Percentiles rank a stretch among this genome's conserved stretches.
Evolutionary conservation across 2,113 vertebrate species (phyloP).

Genomic region (Ursus arctos): DNA sequence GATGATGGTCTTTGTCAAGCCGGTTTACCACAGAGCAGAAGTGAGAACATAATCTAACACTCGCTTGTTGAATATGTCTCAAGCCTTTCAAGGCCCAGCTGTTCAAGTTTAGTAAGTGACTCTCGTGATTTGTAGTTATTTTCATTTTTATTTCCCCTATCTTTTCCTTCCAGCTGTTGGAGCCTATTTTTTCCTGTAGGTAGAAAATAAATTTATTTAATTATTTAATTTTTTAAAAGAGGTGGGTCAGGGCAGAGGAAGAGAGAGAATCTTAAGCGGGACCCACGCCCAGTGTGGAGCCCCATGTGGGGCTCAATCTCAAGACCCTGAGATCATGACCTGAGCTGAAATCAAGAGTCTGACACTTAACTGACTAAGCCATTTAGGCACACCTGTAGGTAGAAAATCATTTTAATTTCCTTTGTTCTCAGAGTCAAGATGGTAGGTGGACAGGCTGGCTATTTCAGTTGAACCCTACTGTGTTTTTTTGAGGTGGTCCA

Average conservation of each 20-base stretch:
- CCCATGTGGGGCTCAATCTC: background rate
- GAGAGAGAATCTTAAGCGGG: background rate
- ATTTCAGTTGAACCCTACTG: background rate
- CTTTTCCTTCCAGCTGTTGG: conserved; percentile 26
- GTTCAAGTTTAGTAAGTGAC: conserved; percentile 49
- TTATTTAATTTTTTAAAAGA: background rate
- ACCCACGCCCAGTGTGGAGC: too few relatives aligned
- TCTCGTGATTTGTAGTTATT: conserved; percentile 55
- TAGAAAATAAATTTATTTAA: conserved; percentile 42
- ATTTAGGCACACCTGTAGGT: background rate
- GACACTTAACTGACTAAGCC: background rate
- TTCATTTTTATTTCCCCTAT: conserved; percentile 59
- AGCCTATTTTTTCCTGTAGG: background rate
- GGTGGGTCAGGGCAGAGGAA: background rate
- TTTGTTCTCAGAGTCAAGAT: background rate
- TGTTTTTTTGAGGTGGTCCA: background rate
- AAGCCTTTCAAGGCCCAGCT: conserved; percentile 63
- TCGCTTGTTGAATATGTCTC: conserved; percentile 46
- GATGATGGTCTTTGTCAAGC: conserved; percentile 64
- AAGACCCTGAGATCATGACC: background rate
- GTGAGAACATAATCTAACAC: conserved; percentile 40
- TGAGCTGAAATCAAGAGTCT: background rate
- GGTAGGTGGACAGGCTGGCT: background rate
- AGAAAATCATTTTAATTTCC: conserved; percentile 54
- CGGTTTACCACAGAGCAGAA: conserved; percentile 58